phyloP scores from a whole-genome alignment of 2,888 invertebrate species.

The Zhengitettix transpicula region DNA sequence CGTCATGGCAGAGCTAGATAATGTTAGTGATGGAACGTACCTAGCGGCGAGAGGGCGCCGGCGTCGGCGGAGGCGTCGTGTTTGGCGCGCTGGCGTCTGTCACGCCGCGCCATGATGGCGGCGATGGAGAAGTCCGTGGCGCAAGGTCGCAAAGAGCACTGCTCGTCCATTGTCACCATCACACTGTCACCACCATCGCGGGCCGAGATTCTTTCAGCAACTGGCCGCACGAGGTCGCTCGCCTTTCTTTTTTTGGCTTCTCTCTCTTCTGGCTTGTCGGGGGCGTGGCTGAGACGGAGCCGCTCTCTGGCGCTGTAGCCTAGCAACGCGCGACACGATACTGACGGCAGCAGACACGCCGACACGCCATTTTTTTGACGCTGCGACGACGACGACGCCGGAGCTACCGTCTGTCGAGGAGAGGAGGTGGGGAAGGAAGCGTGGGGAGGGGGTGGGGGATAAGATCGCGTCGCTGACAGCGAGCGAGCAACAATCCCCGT shows the following conservation, averaged over 20 bases:
- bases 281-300: background rate
- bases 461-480: constrained; percentile 14
- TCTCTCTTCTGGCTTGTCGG: background rate
- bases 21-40: constrained; percentile 18
- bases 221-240: background rate
- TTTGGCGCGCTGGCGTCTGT: constrained; percentile 17
- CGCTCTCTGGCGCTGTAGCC: background rate
- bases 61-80: background rate
- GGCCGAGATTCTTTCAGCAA: background rate
- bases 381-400: background rate
- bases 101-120: constrained; percentile 76
- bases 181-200: background rate
- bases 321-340: background rate
- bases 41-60: constrained; percentile 23
- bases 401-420: background rate
- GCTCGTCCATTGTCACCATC: constrained; percentile 8
- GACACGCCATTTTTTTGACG: background rate
- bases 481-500: constrained; percentile 4
- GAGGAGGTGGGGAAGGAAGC: constrained; percentile 6
- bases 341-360: background rate
- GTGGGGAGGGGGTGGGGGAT: constrained; percentile 16
- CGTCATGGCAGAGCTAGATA: no score
- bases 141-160: constrained; percentile 38
- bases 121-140: constrained; percentile 94
- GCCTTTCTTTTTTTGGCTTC: background rate